Percentiles rank a stretch among this genome's conserved stretches.
These are phyloP conservation scores for Chlorospingus semifuscus DNA, from an alignment of 2,797 vertebrate genomes.

Conservation along the genomic window DNA sequence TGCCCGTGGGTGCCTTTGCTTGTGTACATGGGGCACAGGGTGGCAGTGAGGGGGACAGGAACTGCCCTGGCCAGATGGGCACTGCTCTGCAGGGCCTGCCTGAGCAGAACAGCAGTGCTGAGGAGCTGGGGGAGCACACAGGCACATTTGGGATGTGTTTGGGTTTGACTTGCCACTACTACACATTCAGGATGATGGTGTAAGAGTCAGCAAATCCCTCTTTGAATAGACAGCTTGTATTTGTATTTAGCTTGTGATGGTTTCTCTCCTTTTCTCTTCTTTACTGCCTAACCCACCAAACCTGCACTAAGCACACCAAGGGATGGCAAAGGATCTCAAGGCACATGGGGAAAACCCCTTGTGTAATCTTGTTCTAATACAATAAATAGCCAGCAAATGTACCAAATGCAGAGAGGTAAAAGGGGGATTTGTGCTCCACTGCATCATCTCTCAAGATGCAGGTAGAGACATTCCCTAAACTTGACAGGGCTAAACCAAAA, in stretches of 20 bases:
- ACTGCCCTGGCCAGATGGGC: accelerated
- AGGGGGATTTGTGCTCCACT: not conserved
- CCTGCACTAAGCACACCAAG: not conserved
- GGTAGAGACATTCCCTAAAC: not conserved
- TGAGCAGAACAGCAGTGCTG: not conserved
- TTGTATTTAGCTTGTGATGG: not conserved
- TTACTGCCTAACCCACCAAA: not conserved
- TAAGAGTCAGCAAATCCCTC: not conserved
- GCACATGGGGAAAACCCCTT: not conserved
- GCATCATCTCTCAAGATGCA: not conserved
- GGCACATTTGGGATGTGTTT: not conserved
- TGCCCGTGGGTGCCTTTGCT: not conserved
- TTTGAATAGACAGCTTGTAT: not conserved
- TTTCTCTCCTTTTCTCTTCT: not conserved
- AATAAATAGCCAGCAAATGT: not conserved
- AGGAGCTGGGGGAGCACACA: not conserved
- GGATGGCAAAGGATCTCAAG: not conserved
- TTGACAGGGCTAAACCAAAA: not conserved
- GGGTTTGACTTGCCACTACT: not conserved
- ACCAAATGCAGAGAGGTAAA: not conserved
- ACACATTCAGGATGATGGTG: not conserved
- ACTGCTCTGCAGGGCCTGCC: not conserved
- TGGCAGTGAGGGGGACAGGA: not conserved
- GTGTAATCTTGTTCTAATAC: not conserved
- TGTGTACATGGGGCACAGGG: accelerated